Conservation (phyloP, 2,113 vertebrate genomes). For the Cricetomys ansorgei region DNA sequence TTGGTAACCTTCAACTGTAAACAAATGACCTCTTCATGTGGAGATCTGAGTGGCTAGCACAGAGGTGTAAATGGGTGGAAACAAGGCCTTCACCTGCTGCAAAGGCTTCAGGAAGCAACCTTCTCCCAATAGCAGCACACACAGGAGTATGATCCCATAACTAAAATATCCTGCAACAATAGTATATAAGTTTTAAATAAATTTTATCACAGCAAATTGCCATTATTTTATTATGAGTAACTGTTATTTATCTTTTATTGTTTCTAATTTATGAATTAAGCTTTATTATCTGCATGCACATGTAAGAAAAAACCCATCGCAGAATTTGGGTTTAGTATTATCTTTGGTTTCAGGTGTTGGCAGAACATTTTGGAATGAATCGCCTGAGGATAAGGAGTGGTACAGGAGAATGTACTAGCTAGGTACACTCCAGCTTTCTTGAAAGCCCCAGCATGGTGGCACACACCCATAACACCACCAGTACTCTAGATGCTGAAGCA, state of each 20-base stretch:
- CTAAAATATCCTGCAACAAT: too few relatives aligned
- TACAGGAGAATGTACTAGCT: not conserved
- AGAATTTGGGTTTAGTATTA: not conserved
- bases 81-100: too few relatives aligned
- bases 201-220: not conserved
- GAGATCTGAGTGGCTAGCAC: too few relatives aligned
- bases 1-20: too few relatives aligned
- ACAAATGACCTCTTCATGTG: too few relatives aligned
- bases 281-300: not conserved
- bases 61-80: too few relatives aligned
- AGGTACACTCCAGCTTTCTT: not conserved
- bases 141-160: too few relatives aligned
- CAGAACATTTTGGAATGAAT: not conserved
- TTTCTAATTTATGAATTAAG: not conserved
- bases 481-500: not conserved
- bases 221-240: not conserved
- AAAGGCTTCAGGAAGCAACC: too few relatives aligned
- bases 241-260: not conserved
- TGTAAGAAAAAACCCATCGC: not conserved
- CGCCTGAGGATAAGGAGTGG: not conserved
- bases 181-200: not conserved
- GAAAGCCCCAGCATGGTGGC: not conserved
- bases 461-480: not conserved
- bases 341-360: not conserved
- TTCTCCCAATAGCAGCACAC: too few relatives aligned